Evolutionary conservation across 2,797 vertebrate genomes (phyloP).

Genomic region (Pachyuromys duprasi): DNA sequence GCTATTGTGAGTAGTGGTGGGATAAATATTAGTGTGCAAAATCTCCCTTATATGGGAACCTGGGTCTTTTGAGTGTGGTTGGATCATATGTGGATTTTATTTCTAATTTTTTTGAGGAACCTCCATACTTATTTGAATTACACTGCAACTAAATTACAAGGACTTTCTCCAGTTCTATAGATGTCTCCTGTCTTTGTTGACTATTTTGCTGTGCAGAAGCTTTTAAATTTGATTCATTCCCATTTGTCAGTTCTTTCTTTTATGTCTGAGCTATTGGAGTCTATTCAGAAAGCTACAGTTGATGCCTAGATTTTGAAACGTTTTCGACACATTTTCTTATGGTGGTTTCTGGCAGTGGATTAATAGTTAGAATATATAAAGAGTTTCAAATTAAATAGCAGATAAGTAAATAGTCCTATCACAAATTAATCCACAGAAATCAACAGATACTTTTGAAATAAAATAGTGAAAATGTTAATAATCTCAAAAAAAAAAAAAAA

Average conservation of each 20-base stretch:
- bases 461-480: neutral
- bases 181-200: neutral
- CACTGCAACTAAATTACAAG: neutral
- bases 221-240: neutral
- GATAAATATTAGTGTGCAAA: neutral
- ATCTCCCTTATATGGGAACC: neutral
- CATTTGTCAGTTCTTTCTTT: neutral
- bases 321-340: neutral
- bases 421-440: neutral
- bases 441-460: neutral
- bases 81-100: neutral
- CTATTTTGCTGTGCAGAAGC: neutral
- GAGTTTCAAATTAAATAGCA: neutral
- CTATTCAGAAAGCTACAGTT: neutral
- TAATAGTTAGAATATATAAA: neutral
- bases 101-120: neutral
- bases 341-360: neutral
- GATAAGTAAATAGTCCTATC: neutral
- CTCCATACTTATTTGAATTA: neutral
- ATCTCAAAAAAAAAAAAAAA: neutral
- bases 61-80: neutral
- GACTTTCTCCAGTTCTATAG: neutral
- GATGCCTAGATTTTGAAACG: neutral
- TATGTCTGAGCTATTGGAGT: neutral
- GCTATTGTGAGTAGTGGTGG: neutral